Evolutionary conservation across 2,888 invertebrate species (phyloP).

Genomic region (Scaeva pyrastri): DNA sequence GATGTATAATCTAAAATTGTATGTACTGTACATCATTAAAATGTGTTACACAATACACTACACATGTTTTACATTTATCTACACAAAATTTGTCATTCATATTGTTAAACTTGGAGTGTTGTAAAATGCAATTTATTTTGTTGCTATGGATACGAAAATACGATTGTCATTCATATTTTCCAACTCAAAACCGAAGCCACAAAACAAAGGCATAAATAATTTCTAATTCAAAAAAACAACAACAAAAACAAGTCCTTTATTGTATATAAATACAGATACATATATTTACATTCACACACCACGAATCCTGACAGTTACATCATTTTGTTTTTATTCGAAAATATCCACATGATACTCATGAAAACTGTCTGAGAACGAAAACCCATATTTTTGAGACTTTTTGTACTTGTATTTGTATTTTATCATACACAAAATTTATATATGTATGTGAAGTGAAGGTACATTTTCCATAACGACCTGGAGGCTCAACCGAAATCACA

Average conservation of each 20-base stretch:
- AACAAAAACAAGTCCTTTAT: background rate
- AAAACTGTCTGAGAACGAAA: background rate
- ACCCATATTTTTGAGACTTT: background rate
- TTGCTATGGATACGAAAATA: no score
- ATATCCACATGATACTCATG: conserved; percentile 11
- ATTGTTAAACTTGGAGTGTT: no score
- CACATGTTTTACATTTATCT: no score
- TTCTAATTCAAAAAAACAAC: conserved; percentile 5
- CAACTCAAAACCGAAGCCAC: background rate
- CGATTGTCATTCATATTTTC: background rate
- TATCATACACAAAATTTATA: background rate
- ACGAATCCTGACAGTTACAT: conserved; percentile 9
- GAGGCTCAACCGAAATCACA: conserved; percentile 1
- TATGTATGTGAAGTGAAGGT: background rate
- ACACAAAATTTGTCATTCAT: no score
- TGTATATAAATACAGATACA: background rate
- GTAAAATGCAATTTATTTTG: background rate
- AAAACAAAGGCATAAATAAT: conserved; percentile 13
- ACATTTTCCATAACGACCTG: conserved; percentile 2
- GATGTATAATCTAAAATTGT: no score
- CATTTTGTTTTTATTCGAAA: background rate
- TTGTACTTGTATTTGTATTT: no score
- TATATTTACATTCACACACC: no score
- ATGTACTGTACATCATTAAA: no score
- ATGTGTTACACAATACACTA: no score